phyloP scores from a whole-genome alignment of 2,888 invertebrate species.

The Ophraella communa region DNA sequence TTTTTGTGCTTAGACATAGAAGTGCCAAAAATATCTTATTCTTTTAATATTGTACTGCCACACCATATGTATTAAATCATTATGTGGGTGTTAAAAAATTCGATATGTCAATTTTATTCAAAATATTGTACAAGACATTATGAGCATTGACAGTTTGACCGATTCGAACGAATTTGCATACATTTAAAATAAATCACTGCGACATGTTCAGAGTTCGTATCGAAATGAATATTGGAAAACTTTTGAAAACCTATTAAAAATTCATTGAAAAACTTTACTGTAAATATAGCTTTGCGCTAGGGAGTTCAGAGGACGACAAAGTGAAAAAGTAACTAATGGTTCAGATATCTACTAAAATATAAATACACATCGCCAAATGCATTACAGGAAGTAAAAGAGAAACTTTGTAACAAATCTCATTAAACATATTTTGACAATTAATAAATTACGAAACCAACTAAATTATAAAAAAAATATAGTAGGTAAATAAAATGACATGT shows the following conservation, averaged over 20 bases:
- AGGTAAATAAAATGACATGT: no score
- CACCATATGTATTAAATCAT: not conserved
- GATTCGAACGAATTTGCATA: slow-evolving; percentile 16
- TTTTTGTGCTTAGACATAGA: no score
- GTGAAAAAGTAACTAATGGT: slow-evolving; percentile 27
- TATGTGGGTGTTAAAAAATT: not conserved
- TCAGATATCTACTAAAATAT: slow-evolving; percentile 25
- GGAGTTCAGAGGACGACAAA: slow-evolving; percentile 2
- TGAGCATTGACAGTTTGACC: slow-evolving; percentile 18
- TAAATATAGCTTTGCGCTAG: slow-evolving; percentile 15
- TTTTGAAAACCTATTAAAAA: slow-evolving; percentile 29
- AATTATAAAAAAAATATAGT: no score
- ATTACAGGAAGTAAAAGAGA: slow-evolving; percentile 17
- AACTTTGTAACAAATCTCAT: no score
- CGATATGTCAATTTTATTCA: not conserved
- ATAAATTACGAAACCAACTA: no score
- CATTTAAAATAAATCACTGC: slow-evolving; percentile 20
- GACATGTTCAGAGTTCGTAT: not conserved
- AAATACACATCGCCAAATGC: slow-evolving; percentile 18
- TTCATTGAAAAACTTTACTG: slow-evolving; percentile 30
- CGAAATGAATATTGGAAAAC: slow-evolving; percentile 38
- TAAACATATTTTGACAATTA: no score
- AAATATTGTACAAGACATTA: not conserved
- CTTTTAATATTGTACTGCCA: no score
- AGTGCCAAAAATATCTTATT: no score